Evolutionary conservation across 64 coral and sea anemone species (phyloP), one percentile per base, ranked within the genome.

Genomic region (Acropora yongei): DNA sequence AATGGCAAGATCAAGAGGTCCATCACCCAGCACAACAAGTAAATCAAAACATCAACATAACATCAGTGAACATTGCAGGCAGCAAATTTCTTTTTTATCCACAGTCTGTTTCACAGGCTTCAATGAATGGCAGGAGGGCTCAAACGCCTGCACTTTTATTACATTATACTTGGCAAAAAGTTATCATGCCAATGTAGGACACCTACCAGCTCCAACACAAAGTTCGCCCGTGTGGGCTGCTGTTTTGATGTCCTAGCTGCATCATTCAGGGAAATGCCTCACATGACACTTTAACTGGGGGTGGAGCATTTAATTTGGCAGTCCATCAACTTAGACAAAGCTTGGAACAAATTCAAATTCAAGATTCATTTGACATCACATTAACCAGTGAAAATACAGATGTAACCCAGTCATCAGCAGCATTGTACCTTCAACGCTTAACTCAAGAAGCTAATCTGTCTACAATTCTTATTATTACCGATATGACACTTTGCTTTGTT

Each of bases 81-180:
- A 47, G 74, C 53, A 89, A 89, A 45, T 77, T 89, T 5, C 77
- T 55, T 55, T 55, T 55, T 16, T 41, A 69, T 90, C 75, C 44
- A 5, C 77, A 41, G 16, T 44, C 61, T 68, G 30, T 90, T 45
- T 89, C 88, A 3, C 76, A 89, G n/a, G 41, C 88, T 14, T 79
- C 75, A n/a, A 8, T 89, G 8, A 71, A 90, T 80, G 88, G 76
- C 3, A 66, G 88, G 69, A 68, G 44, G 20, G 88, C 2, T 90
- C 76, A 17, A 90, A 79, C 39, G 88, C 88, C 9, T 90, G 88
- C 41, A 80, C 88, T 69, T 90, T 90, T 42, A 90, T 90, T 68
- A 58, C 76, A 18, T 3, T 90, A 47, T n/a, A 67, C 48, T 41
- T 90, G 63, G 51, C 76, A 18, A 90, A 90, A 42, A 48, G 19